Evolutionary conservation across 2,797 vertebrate genomes (phyloP).

Genomic region (Champsocephalus gunnari): DNA sequence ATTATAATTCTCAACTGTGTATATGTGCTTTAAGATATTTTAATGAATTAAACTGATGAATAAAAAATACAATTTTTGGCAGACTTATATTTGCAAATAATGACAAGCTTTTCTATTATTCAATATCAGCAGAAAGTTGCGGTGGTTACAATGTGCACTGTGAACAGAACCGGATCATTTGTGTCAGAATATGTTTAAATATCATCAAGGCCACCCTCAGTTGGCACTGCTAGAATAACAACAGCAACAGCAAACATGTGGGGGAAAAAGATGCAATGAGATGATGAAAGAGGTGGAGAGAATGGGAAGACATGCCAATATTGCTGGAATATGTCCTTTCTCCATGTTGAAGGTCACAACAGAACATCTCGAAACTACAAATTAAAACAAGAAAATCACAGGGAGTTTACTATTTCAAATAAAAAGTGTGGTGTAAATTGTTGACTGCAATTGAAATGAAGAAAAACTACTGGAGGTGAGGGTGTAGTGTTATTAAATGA

Average conservation of each 20-base stretch:
- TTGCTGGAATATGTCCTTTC: slow-evolving; percentile 39
- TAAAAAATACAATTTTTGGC: slow-evolving; percentile 1
- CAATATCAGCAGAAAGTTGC: slow-evolving; percentile 9
- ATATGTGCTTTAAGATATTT: background rate
- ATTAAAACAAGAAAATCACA: slow-evolving; percentile 12
- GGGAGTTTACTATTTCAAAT: too few relatives aligned
- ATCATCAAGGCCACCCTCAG: slow-evolving; percentile 43
- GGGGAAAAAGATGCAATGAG: slow-evolving; percentile 17
- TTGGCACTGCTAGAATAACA: slow-evolving; percentile 47
- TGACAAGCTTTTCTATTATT: slow-evolving; percentile 26
- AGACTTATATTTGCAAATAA: slow-evolving; percentile 22
- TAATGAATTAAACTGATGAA: background rate
- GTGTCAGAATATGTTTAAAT: slow-evolving; percentile 49
- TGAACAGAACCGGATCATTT: slow-evolving; percentile 46
- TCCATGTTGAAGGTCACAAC: slow-evolving; percentile 44
- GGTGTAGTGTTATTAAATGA: too few relatives aligned
- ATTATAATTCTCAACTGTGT: too few relatives aligned
- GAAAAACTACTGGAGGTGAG: too few relatives aligned
- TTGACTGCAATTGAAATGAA: too few relatives aligned
- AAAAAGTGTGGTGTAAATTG: too few relatives aligned
- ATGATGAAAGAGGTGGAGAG: slow-evolving; percentile 50
- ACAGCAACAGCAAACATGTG: slow-evolving; percentile 5
- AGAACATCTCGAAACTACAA: slow-evolving; percentile 20
- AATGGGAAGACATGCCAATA: slow-evolving; percentile 41
- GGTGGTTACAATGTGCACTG: slow-evolving; percentile 31